Evolutionary conservation across 2,888 invertebrate genomes (phyloP).

Genomic region (Dryobota labecula): DNA sequence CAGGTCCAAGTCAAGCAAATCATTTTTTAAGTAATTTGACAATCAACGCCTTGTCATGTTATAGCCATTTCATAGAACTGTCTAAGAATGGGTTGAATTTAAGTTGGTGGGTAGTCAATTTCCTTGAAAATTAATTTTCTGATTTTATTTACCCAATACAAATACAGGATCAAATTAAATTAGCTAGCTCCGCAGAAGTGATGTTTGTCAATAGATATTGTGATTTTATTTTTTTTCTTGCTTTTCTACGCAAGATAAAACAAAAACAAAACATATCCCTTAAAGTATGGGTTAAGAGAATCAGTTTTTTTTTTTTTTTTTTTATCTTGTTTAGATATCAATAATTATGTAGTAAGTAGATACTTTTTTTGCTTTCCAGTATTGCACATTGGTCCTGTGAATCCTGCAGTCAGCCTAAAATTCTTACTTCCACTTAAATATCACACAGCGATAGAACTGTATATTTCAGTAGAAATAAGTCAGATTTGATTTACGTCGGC

Average conservation of each 20-base stretch:
- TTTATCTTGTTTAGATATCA: too few species aligned
- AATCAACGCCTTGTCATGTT: neutral
- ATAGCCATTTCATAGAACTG: too few species aligned
- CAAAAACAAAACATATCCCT: too few species aligned
- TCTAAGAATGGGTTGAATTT: neutral
- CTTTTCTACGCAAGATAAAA: too few species aligned
- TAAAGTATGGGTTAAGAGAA: too few species aligned
- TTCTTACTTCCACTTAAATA: neutral
- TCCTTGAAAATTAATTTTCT: neutral
- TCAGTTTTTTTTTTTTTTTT: too few species aligned
- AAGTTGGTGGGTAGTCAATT: neutral
- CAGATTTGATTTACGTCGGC: slow-evolving; percentile 47
- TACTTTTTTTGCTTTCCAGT: neutral
- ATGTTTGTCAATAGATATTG: too few species aligned
- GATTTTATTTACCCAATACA: neutral
- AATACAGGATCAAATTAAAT: neutral
- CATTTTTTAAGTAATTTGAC: neutral
- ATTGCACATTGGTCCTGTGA: neutral
- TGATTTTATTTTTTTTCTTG: too few species aligned
- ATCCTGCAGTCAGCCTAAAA: neutral
- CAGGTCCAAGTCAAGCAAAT: rapidly evolving
- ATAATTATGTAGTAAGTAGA: too few species aligned
- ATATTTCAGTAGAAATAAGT: slow-evolving; percentile 27
- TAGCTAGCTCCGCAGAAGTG: too few species aligned
- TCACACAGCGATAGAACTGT: neutral